Conservation (phyloP, 2,888 invertebrate species). For the Lochmaea crataegi region DNA sequence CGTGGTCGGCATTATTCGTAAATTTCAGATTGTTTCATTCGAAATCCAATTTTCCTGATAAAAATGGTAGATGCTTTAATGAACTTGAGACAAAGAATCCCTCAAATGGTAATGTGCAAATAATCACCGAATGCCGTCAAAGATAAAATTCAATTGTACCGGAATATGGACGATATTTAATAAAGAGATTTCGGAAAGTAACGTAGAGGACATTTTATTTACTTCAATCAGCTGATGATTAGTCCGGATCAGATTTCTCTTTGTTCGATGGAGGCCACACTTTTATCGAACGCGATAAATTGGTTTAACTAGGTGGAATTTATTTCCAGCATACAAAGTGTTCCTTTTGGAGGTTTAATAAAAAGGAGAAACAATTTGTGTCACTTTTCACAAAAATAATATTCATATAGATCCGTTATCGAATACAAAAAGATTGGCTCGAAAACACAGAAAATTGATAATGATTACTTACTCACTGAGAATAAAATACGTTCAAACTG, state of each 20-base stretch:
- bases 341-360: too few species aligned
- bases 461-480: too few species aligned
- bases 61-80: conserved; percentile 25
- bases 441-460: too few species aligned
- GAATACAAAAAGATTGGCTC: too few species aligned
- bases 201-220: neutral
- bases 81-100: conserved; percentile 20
- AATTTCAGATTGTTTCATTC: conserved; percentile 26
- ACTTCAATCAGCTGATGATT: neutral
- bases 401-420: too few species aligned
- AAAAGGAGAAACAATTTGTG: too few species aligned
- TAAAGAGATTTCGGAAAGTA: neutral
- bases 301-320: neutral
- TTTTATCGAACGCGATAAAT: neutral
- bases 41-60: conserved; percentile 24
- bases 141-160: neutral
- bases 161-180: neutral
- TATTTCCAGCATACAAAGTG: neutral
- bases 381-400: too few species aligned
- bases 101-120: conserved; percentile 17
- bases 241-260: neutral
- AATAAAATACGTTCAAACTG: too few species aligned
- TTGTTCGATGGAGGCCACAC: neutral
- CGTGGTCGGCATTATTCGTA: conserved; percentile 26
- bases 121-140: conserved; percentile 11